A percentile compares a stretch with the other conserved stretches of the same genome.
These are phyloP conservation scores for Dorcus parallelipipedus DNA, from an alignment of 2,888 invertebrate genomes.

Conservation along the genomic window DNA sequence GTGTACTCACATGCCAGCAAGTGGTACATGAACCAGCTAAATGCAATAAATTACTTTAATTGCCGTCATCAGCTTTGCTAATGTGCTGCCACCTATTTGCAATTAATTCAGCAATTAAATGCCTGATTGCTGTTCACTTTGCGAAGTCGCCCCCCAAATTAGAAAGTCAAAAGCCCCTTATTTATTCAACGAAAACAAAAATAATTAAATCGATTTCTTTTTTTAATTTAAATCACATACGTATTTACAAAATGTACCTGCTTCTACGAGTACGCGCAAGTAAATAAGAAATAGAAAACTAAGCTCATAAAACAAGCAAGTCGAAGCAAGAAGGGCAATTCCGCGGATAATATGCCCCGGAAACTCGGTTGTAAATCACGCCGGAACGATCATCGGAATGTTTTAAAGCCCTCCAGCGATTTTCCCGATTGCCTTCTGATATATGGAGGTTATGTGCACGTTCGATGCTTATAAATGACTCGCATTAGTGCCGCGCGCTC, in stretches of 20 bases:
- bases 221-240: background rate
- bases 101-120: conserved; percentile 30
- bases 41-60: conserved; percentile 46
- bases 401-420: conserved; percentile 50
- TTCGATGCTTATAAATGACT: conserved; percentile 49
- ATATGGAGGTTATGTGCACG: conserved; percentile 47
- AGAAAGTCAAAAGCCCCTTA: no score
- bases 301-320: conserved; percentile 5
- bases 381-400: conserved; percentile 44
- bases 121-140: conserved; percentile 13
- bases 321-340: conserved; percentile 27
- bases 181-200: background rate
- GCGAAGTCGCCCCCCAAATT: background rate
- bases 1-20: conserved; percentile 24
- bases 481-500: conserved; percentile 38
- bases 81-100: conserved; percentile 36
- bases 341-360: conserved; percentile 33
- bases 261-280: background rate
- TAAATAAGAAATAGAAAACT: conserved; percentile 3
- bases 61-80: conserved; percentile 43
- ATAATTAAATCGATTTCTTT: no score
- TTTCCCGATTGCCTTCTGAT: conserved; percentile 49
- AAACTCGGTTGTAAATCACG: conserved; percentile 45
- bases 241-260: no score
- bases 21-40: conserved; percentile 28